Percentiles rank a stretch among this genome's conserved stretches.
phyloP scores from a whole-genome alignment of 1,140 invertebrate species.

The Drosophila varians region DNA sequence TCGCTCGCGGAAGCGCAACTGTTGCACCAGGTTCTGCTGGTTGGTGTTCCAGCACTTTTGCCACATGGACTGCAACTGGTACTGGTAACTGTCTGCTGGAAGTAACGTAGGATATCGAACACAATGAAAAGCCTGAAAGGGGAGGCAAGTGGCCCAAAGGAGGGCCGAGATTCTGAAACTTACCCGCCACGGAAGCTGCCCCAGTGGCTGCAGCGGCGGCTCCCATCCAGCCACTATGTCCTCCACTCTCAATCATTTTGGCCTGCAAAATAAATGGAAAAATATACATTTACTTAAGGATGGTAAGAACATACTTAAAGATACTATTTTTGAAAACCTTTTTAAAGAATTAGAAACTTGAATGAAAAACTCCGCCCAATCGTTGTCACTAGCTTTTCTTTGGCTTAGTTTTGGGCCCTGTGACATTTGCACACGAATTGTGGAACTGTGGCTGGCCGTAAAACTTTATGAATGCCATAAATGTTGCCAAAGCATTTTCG shows the following conservation, averaged over 20 bases:
- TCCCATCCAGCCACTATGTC: constrained; percentile 79
- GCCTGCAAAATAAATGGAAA: constrained; percentile 60
- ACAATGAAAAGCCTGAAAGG: constrained; percentile 25
- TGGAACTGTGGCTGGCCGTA: constrained; percentile 63
- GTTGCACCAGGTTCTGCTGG: constrained; percentile 92
- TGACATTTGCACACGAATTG: constrained; percentile 54
- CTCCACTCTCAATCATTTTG: constrained; percentile 81
- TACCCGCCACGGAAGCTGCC: constrained; percentile 78
- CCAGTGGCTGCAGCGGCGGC: constrained; percentile 74
- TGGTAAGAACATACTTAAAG: neutral
- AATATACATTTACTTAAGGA: constrained; percentile 15
- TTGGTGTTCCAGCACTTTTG: constrained; percentile 97
- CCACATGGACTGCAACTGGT: constrained; percentile 96
- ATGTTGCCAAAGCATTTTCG: constrained; percentile 67
- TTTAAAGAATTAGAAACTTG: constrained; percentile 31
- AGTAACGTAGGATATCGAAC: constrained; percentile 56
- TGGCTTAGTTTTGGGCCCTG: constrained; percentile 17
- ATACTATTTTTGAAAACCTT: neutral
- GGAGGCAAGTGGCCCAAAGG: neutral
- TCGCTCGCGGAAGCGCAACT: constrained; percentile 94
- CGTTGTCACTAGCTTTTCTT: constrained; percentile 18
- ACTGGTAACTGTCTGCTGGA: constrained; percentile 95
- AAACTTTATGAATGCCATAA: constrained; percentile 82
- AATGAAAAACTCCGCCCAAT: neutral
- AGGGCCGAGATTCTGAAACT: constrained; percentile 38